Base-by-base conservation (phyloP, 1,140 invertebrate species). In the Olivierus martensii region DNA sequence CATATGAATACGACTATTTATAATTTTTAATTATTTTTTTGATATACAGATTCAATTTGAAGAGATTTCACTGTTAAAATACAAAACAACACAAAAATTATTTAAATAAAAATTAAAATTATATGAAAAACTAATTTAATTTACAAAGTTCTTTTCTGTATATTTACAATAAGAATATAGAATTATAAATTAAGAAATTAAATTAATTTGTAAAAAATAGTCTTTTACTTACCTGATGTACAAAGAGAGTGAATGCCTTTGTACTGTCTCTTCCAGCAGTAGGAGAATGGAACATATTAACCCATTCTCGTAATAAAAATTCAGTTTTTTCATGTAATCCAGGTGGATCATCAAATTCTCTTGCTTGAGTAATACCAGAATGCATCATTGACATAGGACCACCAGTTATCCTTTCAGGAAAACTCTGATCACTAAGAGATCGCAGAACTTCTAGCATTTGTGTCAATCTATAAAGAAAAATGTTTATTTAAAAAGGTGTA, bases 281-380 rank as follows among this genome's bases (percentile, higher is more conserved):
- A 2, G 85, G 80, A 19, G 79, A 82, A 63, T 91, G 80, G 64
- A 93, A 93, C 65, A 96, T 80, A 17, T 76, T 79, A 3, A 97
- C 85, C 95, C 95, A 99, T 65, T 99, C 94, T 14, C 90, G 75
- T 7, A 99, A 71, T 2, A 99, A 70, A 58, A 78, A 88, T 66
- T 98, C 93, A 0, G 92, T 94, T 67, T 97, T 98, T 63, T 96
- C 92, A 62, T 89, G 82, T 6, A 99, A 71, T 11, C 87, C 90
- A 5, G 85, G 87, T 14, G 92, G 91, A 73, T 97, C 93, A 63
- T 94, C 89, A 59, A 83, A 90, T 52, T 94, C 88, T 48, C 85
- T 77, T 19, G 86, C 80, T 75, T 90, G 75, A 15, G 71, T 66
- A 62, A 95, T 89, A 44, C 90, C 90, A 53, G 88, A 85, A 68